Percentiles rank a stretch among this genome's conserved stretches.
These are phyloP conservation scores for Upupa epops DNA, from an alignment of 2,113 vertebrate species.

Conservation along the genomic window DNA sequence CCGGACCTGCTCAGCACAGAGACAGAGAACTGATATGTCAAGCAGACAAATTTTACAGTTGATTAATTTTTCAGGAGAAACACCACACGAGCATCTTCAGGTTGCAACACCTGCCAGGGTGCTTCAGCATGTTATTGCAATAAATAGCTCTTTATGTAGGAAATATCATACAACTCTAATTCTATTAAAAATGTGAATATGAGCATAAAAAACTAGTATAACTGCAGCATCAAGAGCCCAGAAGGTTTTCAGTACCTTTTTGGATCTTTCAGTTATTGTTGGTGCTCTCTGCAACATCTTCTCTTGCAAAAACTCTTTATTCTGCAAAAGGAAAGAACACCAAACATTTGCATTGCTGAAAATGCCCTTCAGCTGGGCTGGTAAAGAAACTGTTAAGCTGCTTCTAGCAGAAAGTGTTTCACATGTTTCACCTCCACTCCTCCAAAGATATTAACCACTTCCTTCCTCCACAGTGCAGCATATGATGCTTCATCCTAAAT, in stretches of 20 bases:
- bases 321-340: slow-evolving; percentile 72
- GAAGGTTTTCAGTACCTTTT: slow-evolving; percentile 80
- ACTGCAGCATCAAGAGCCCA: background rate
- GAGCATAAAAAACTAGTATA: background rate
- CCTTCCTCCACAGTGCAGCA: background rate
- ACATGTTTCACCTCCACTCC: background rate
- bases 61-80: background rate
- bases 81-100: background rate
- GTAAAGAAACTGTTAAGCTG: background rate
- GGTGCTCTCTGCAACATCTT: slow-evolving; percentile 91
- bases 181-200: background rate
- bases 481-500: background rate
- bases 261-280: slow-evolving; percentile 93
- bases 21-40: background rate
- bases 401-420: background rate
- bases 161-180: background rate
- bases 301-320: slow-evolving; percentile 94
- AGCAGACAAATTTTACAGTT: background rate
- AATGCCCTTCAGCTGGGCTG: background rate
- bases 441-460: background rate
- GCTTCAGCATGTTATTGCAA: background rate
- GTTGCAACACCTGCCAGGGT: background rate
- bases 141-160: background rate
- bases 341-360: background rate
- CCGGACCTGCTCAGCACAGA: slow-evolving; percentile 81